phyloP scores from a whole-genome alignment of 2,888 invertebrate species.

The Aricia artaxerxes region DNA sequence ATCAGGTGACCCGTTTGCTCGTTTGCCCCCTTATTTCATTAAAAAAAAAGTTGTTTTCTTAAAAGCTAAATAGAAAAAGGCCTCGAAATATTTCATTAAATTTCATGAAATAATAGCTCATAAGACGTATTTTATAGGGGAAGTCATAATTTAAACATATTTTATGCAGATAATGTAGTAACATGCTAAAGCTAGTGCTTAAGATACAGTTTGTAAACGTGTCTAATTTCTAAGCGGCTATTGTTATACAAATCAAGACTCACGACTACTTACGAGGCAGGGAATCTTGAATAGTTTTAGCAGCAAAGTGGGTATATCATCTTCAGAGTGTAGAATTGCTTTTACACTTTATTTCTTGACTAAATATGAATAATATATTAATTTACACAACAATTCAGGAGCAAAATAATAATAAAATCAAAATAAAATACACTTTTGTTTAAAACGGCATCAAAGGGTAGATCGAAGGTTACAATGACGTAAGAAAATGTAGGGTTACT shows the following conservation, averaged over 20 bases:
- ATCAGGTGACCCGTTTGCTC: too few species aligned
- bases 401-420: too few species aligned
- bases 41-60: too few species aligned
- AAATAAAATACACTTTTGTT: too few species aligned
- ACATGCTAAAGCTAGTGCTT: background rate
- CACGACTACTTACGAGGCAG: background rate
- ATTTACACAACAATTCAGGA: too few species aligned
- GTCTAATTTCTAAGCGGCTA: slow-evolving; percentile 1
- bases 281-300: background rate
- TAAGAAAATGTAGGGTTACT: too few species aligned
- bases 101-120: background rate
- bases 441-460: too few species aligned
- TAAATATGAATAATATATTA: too few species aligned
- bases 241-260: slow-evolving; percentile 5
- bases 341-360: background rate
- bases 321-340: background rate
- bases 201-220: background rate
- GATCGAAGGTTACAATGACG: too few species aligned
- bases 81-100: background rate
- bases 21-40: too few species aligned
- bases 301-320: background rate
- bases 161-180: background rate
- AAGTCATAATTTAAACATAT: background rate
- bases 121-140: background rate
- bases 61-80: too few species aligned